These are phyloP conservation scores for Misgurnus anguillicaudatus DNA, from an alignment of 2,113 vertebrate genomes.

Conservation along the genomic window DNA sequence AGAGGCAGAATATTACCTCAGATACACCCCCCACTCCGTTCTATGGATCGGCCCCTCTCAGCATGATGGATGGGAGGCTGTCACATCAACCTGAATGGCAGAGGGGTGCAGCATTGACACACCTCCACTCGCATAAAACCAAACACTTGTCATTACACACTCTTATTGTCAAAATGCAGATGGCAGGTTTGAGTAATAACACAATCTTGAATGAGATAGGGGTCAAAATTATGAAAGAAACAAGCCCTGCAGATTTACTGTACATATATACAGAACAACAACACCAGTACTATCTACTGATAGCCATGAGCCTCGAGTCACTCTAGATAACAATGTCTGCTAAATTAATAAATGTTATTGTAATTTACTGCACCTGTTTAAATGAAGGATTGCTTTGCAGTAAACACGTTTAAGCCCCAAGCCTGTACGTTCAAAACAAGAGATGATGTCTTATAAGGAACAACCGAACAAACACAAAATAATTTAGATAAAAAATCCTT, in stretches of 20 bases:
- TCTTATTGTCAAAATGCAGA: conserved; percentile 24
- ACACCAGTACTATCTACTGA: too few relatives aligned
- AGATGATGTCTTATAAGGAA: conserved; percentile 43
- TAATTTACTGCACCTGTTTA: not conserved
- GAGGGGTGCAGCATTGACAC: conserved; percentile 6
- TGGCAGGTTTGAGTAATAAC: conserved; percentile 24
- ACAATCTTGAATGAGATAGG: not conserved
- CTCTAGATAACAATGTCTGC: not conserved
- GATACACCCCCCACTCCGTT: conserved; percentile 63
- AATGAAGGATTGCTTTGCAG: not conserved
- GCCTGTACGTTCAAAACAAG: not conserved
- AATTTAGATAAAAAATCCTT: conserved; percentile 65
- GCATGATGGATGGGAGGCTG: conserved; percentile 73
- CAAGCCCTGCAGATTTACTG: too few relatives aligned
- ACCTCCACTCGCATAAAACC: conserved; percentile 34
- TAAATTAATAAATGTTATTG: not conserved
- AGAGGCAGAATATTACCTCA: conserved; percentile 70
- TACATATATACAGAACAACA: too few relatives aligned
- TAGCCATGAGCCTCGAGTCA: too few relatives aligned
- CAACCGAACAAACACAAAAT: conserved; percentile 64
- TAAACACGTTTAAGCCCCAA: not conserved
- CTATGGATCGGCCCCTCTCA: conserved; percentile 62
- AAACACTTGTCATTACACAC: conserved; percentile 33
- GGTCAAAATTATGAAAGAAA: not conserved
- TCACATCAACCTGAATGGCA: conserved; percentile 69